Base-by-base conservation (phyloP, 1,140 invertebrate genomes). In the Leptestheria dahalacensis region DNA sequence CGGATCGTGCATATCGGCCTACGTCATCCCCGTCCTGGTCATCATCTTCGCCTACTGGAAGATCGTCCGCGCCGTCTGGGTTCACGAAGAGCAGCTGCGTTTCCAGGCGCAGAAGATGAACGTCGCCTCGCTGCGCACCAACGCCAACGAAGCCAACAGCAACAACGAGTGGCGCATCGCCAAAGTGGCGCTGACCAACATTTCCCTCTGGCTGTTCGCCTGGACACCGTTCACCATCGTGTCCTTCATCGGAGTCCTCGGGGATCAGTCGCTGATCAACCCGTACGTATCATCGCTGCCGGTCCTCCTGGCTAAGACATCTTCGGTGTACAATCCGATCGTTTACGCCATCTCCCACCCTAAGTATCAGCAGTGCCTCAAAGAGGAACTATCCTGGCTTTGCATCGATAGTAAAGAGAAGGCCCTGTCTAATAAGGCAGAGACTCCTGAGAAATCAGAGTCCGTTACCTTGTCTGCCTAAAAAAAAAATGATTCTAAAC, bases 221-320 rank as follows among this genome's bases (percentile, higher is more conserved):
- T 88, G 85, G 85, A 87, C 85, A 15, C 85, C 85, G 15, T 88
- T 88, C 67, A 68, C 87, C 21, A 79, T 86, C 15, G 86, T 89
- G 64, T 88, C 88, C 67, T 83, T 77, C 66, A 74, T 81, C 59
- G 87, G 84, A 2, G 80, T 89, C 50, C 87, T 88, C 66, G 75
- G 65, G n/a, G 61, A 65, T 59, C 53, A 62, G 25, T 59, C 47
- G 1, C 56, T 55, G 41, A 69, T 77, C 49, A 75, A 69, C n/a
- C 69, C 69, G 0, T 58, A 68, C 41, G 61, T 67, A 3, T 57
- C 58, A 10, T 53, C 52, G 11, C n/a, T 61, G 1, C 60, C 60
- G 9, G 53, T 61, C 18, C 33, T 61, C 21, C 11, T 61, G 52
- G 53, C 60, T 3, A 61, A 61, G 33, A 56, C 51, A 1, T 61